Evolutionary conservation across 2,888 invertebrate genomes (phyloP).

Genomic region (Blera fallax): DNA sequence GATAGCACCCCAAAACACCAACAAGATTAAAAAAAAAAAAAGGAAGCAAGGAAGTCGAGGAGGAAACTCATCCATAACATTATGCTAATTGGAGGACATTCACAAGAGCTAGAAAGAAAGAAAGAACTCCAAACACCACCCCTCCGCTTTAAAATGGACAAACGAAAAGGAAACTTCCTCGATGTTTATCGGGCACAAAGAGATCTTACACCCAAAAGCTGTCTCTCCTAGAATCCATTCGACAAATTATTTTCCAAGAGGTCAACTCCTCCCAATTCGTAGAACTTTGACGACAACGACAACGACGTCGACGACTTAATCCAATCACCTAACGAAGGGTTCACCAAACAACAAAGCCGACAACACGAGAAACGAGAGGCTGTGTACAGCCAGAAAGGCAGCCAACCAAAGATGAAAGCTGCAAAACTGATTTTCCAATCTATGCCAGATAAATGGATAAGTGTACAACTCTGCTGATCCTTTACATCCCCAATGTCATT

Average conservation of each 20-base stretch:
- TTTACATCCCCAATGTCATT: conserved; percentile 58
- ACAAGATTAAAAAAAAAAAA: conserved; percentile 24
- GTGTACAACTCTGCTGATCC: conserved; percentile 50
- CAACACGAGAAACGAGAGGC: conserved; percentile 41
- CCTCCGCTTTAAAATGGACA: background rate
- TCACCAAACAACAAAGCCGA: conserved; percentile 65
- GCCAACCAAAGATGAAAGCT: conserved; percentile 61
- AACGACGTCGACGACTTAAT: conserved; percentile 59
- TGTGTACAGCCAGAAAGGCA: conserved; percentile 8
- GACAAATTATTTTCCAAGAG: conserved; percentile 70
- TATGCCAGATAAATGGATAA: conserved; percentile 72
- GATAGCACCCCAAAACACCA: conserved; percentile 9
- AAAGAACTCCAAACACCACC: background rate
- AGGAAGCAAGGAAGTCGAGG: too few species aligned
- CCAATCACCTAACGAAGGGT: conserved; percentile 71
- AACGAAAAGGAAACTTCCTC: conserved; percentile 41
- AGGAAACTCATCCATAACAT: conserved; percentile 46
- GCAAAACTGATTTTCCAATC: conserved; percentile 72
- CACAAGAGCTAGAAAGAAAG: background rate
- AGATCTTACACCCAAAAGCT: conserved; percentile 43
- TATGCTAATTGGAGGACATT: conserved; percentile 65
- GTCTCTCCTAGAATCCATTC: conserved; percentile 48
- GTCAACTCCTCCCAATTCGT: conserved; percentile 41
- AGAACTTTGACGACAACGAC: conserved; percentile 48
- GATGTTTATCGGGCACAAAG: conserved; percentile 56